phyloP scores from a whole-genome alignment of 2,113 vertebrate species.

The Ammodytes dubius region DNA sequence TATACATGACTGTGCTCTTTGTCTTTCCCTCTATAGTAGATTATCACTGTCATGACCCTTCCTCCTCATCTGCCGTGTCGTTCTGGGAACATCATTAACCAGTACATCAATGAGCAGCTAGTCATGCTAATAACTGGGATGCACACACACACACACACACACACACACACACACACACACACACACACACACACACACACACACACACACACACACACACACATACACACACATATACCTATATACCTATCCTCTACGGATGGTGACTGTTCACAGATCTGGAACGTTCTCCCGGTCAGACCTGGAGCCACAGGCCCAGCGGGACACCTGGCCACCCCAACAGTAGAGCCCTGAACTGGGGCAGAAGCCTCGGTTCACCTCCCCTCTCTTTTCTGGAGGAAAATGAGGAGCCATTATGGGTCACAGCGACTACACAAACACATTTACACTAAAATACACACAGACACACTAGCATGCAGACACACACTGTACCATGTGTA shows the following conservation, averaged over 20 bases:
- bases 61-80: slow-evolving; percentile 3
- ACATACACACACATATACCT: slow-evolving; percentile 35
- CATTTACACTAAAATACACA: slow-evolving; percentile 43
- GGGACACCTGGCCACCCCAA: slow-evolving; percentile 54
- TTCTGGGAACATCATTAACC: slow-evolving; percentile 61
- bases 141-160: slow-evolving; percentile 35
- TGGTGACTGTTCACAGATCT: slow-evolving; percentile 58
- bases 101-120: slow-evolving; percentile 51
- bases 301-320: slow-evolving; percentile 37
- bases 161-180: slow-evolving; percentile 45
- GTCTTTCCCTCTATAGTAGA: neutral
- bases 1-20: neutral
- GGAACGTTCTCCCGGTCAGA: slow-evolving; percentile 60
- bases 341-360: slow-evolving; percentile 28
- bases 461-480: slow-evolving; percentile 31
- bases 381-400: slow-evolving; percentile 19
- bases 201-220: slow-evolving; percentile 26
- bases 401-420: slow-evolving; percentile 38
- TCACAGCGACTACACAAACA: slow-evolving; percentile 54
- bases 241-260: slow-evolving; percentile 18
- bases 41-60: neutral
- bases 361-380: slow-evolving; percentile 26
- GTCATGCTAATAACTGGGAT: slow-evolving; percentile 53
- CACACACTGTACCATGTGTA: slow-evolving; percentile 60
- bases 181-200: slow-evolving; percentile 33